Evolutionary conservation across 2,888 invertebrate genomes (phyloP), one percentile per base, ranked within the genome.

Genomic region (Chydorus sphaericus): DNA sequence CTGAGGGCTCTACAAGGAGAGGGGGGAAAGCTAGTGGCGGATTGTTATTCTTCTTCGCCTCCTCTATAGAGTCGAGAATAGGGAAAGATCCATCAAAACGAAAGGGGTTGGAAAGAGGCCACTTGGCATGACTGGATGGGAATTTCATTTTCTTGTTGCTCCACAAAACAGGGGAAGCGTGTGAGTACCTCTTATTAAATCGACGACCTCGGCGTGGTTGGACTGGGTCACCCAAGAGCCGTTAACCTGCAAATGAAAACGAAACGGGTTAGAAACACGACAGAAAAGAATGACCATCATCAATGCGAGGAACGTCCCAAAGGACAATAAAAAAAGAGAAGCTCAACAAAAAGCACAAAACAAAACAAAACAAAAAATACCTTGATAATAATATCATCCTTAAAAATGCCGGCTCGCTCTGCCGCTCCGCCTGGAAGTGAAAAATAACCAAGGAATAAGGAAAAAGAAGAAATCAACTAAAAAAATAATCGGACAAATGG

Each of bases 171-270:
- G 2, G 18, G 26, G 23, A 30, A 48, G 31, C 28, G 29, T n/a
- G n/a, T n/a, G 20, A 18, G 30, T 72, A 93, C 93, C 83, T 82
- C 86, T 83, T 67, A 97, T 96, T 72, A 96, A 82, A 66, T 84
- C 83, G 66, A 97, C 93, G 63, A 97, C 97, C 69, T 94, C 88
- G 65, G 86, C 85, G 67, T 97, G 96, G 67, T 91, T 92, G 67
- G 86, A 86, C 64, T 83, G 83, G 65, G 83, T 84, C 59, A 97
- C 96, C 65, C 89, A 81, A 61, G 85, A 81, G 60, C 92, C 90
- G 75, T 96, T 96, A 64, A 96, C 92, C 80, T 89, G 72, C 58
- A 71, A 16, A 48, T 4, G 48, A 5, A 23, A 18, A 28, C 31
- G 48, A 54, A 44, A 29, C 18, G 16, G 18, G 16, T 16, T 18